Evolutionary conservation across 2,797 vertebrate species (phyloP).

Genomic region (Thalassophryne amazonica): DNA sequence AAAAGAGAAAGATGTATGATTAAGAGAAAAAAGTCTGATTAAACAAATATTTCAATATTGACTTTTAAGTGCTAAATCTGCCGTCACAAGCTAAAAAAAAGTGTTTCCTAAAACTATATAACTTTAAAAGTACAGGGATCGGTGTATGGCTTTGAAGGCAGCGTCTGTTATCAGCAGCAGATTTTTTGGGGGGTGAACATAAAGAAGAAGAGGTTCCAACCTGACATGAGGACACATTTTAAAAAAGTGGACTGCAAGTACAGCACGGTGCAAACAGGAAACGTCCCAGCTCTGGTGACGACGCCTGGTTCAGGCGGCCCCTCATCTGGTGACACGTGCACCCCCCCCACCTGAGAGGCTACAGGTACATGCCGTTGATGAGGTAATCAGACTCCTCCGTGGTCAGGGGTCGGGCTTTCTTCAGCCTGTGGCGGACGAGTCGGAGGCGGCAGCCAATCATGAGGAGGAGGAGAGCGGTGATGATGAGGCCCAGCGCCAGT

Average conservation of each 20-base stretch:
- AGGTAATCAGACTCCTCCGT: conserved; percentile 99
- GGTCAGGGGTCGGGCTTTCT: conserved; percentile 92
- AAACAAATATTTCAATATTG: too few relatives aligned
- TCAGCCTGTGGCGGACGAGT: conserved; percentile 89
- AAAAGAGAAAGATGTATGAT: too few relatives aligned
- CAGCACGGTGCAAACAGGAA: conserved; percentile 14
- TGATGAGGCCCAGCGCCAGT: conserved; percentile 89
- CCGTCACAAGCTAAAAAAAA: conserved; percentile 1
- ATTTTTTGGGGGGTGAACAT: conserved; percentile 5
- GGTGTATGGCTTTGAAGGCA: conserved; percentile 27
- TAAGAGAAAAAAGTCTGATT: too few relatives aligned
- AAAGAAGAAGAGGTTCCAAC: conserved; percentile 12
- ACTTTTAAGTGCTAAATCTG: neutral
- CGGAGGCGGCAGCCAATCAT: conserved; percentile 91
- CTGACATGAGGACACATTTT: conserved; percentile 9
- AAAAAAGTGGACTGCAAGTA: conserved; percentile 10
- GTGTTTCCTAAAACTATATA: conserved; percentile 14
- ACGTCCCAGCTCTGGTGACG: conserved; percentile 5
- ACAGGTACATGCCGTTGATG: conserved; percentile 98
- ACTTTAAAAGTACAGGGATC: conserved; percentile 16
- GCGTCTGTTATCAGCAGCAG: conserved; percentile 21
- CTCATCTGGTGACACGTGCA: neutral
- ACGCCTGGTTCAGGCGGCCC: neutral
- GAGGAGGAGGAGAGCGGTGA: conserved; percentile 90
- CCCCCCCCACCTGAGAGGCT: conserved; percentile 30